Base-by-base conservation (phyloP, 2,113 vertebrate species). In the Microtus oregoni region DNA sequence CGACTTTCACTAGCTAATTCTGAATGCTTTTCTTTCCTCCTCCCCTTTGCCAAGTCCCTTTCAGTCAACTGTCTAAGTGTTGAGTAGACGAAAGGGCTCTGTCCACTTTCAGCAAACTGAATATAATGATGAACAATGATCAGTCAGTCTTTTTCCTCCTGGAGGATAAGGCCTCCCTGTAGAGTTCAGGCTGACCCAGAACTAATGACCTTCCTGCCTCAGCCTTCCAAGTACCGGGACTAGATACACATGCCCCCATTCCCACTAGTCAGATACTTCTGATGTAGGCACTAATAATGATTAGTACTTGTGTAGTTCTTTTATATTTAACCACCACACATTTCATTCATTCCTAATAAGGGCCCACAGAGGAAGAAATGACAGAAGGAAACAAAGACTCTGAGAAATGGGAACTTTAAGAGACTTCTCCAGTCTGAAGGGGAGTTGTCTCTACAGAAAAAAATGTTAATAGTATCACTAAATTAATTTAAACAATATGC, bases 1-100 rank as follows among this genome's bases (percentile, higher is more conserved):
- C 20, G 44, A 24, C 58, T 94, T 81, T 79, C n/a, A 70, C 65
- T 87, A 90, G 63, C 86, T 95, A 87, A 93, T 98, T 97, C 79
- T 93, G 72, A n/a, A 95, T 86, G 9, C 44, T 87, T 58, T 91
- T 44, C 28, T 82, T 61, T 79, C 67, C 63, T 63, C 22, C 87
- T 90, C 5, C 24, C 17, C 32, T 91, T 90, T 92, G 92, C 65
- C 75, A 90, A 85, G 28, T 30, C 92, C 7, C 28, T 85, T 95
- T 93, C n/a, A 90, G 41, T 72, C 90, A 97, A 95, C 75, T 88
- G 68, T 93, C 26, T 73, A 32, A 92, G 65, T 50, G 32, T 75
- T 97, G 24, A 89, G 30, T 26, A 94, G 58, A 38, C 70, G 38
- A n/a, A 91, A 96, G 95, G 73, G 14, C 17, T 76, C 81, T 92